Evolutionary conservation across 2,888 invertebrate genomes (phyloP).

Genomic region (Tanytarsus gracilentus): DNA sequence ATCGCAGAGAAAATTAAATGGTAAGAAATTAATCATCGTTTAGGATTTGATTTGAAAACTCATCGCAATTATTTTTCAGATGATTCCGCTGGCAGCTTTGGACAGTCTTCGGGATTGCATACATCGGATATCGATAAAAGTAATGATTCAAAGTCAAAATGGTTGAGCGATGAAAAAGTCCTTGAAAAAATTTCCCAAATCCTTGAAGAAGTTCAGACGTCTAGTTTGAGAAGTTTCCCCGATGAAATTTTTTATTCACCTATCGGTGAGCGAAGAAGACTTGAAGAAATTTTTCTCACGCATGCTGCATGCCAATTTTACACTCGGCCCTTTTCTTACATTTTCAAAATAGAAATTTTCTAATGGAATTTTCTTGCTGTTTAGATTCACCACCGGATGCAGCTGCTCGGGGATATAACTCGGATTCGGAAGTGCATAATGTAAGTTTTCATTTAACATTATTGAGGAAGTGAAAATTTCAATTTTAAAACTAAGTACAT

Average conservation of each 20-base stretch:
- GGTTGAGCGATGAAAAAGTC: constrained; percentile 4
- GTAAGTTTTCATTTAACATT: too few relatives aligned
- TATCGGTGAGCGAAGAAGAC: constrained; percentile 7
- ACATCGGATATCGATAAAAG: background rate
- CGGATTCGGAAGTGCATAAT: too few relatives aligned
- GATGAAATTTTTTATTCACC: constrained; percentile 24
- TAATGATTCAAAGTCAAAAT: background rate
- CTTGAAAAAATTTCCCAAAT: constrained; percentile 9
- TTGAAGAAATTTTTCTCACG: background rate
- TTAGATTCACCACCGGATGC: too few relatives aligned
- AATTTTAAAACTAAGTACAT: too few relatives aligned
- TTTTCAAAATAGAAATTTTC: too few relatives aligned
- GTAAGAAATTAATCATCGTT: background rate
- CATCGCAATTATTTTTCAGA: background rate
- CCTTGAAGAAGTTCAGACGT: background rate
- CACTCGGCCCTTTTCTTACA: too few relatives aligned
- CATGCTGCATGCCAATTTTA: constrained; percentile 3
- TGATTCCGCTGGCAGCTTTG: background rate
- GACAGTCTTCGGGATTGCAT: too few relatives aligned
- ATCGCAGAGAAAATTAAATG: background rate
- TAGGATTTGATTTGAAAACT: background rate
- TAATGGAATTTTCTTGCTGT: too few relatives aligned
- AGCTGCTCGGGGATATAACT: too few relatives aligned
- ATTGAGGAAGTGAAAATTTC: too few relatives aligned
- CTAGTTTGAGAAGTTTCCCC: background rate